phyloP scores from a whole-genome alignment of 1,140 invertebrate species.

The Sarcophaga bullata region DNA sequence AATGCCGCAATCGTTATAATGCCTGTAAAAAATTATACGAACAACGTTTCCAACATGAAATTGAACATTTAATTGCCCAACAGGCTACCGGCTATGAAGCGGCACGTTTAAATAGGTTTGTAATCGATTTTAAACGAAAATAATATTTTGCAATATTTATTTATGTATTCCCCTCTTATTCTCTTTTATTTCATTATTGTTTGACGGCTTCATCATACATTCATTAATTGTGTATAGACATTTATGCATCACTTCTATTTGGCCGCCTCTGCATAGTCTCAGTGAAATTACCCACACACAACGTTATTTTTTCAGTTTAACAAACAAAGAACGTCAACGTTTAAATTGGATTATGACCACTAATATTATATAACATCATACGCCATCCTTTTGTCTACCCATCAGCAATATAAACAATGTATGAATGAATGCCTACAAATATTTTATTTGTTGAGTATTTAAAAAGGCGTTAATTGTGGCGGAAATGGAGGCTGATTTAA shows the following conservation, averaged over 20 bases:
- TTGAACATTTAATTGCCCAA: conserved; percentile 25
- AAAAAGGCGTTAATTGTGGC: too few relatives aligned
- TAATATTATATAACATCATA: neutral
- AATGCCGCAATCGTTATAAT: conserved; percentile 34
- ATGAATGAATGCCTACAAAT: too few relatives aligned
- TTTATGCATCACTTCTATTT: conserved; percentile 38
- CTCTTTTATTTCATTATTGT: too few relatives aligned
- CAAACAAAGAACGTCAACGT: conserved; percentile 31
- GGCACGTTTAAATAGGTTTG: conserved; percentile 26
- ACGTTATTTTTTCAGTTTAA: conserved; percentile 30
- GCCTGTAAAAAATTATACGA: conserved; percentile 18
- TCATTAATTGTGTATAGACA: neutral
- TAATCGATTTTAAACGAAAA: neutral
- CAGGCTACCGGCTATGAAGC: conserved; percentile 22
- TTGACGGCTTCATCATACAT: too few relatives aligned
- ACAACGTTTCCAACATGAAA: conserved; percentile 26
- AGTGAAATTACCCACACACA: conserved; percentile 20
- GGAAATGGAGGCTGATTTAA: too few relatives aligned
- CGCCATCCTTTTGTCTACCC: too few relatives aligned
- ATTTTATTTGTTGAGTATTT: too few relatives aligned
- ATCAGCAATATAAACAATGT: too few relatives aligned
- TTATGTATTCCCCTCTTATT: too few relatives aligned
- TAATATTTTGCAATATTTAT: neutral
- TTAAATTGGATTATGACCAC: conserved; percentile 33
- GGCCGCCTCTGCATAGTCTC: conserved; percentile 31